Conservation (phyloP, 2,797 vertebrate genomes). For the Australoheros facetus region DNA sequence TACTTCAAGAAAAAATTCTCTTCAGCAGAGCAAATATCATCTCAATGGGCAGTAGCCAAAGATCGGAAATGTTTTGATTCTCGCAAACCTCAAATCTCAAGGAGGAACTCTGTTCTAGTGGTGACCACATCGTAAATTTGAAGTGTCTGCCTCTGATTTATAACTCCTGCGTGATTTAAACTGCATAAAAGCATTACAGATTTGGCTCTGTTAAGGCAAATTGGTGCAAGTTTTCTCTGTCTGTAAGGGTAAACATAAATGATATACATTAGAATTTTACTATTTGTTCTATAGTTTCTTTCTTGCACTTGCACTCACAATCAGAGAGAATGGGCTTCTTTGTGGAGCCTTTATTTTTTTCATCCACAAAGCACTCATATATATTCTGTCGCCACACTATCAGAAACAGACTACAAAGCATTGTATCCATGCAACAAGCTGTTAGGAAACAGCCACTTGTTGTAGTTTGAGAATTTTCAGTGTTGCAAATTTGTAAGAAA, state of each 20-base stretch:
- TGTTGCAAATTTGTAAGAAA: neutral
- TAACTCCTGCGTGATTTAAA: neutral
- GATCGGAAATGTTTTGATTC: constrained; percentile 25
- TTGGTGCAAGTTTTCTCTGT: neutral
- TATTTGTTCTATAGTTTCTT: neutral
- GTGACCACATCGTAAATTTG: constrained; percentile 17
- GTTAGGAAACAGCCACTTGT: too few relatives aligned
- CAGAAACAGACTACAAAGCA: neutral
- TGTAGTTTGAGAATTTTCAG: neutral
- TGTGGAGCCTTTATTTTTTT: neutral
- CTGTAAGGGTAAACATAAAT: neutral
- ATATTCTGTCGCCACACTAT: too few relatives aligned
- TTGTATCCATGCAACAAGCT: neutral
- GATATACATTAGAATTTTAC: neutral
- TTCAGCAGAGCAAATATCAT: constrained; percentile 29
- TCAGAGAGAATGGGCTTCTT: neutral
- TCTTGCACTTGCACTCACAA: neutral
- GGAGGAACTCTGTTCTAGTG: constrained; percentile 1
- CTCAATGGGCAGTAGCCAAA: constrained; percentile 7
- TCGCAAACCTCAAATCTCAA: constrained; percentile 13
- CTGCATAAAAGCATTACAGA: neutral
- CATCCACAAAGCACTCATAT: neutral
- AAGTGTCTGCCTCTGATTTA: constrained; percentile 29
- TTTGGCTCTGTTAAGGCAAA: neutral
- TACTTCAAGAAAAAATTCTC: constrained; percentile 42